Conservation (phyloP, 2,113 vertebrate genomes). For the Lethenteron reissneri region DNA sequence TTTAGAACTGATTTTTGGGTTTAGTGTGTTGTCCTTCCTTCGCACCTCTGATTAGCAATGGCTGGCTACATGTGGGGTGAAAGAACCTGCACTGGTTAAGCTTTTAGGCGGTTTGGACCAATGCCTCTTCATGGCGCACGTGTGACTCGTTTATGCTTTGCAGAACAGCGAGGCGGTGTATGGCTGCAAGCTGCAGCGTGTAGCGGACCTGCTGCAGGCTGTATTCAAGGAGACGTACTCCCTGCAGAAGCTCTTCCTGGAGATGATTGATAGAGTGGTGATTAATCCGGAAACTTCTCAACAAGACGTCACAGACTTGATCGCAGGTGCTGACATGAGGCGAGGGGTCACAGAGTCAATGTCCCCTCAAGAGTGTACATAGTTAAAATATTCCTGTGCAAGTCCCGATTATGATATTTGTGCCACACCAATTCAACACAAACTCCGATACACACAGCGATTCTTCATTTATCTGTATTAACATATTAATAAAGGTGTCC, state of each 20-base stretch:
- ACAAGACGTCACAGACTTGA: constrained; percentile 32
- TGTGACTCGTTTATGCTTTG: not conserved
- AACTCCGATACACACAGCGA: not conserved
- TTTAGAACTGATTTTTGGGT: too few relatives aligned
- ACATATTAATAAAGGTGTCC: not conserved
- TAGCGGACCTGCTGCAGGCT: constrained; percentile 61
- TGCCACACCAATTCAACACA: too few relatives aligned
- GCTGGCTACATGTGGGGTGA: too few relatives aligned
- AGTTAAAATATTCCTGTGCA: not conserved
- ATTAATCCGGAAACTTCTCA: constrained; percentile 26
- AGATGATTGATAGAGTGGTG: constrained; percentile 44
- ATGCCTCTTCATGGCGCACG: too few relatives aligned
- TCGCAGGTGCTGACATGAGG: constrained; percentile 30
- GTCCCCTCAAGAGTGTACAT: not conserved
- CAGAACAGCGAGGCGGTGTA: constrained; percentile 71
- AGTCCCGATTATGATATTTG: not conserved
- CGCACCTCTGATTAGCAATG: too few relatives aligned
- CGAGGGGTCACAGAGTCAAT: not conserved
- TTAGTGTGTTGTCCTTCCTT: too few relatives aligned
- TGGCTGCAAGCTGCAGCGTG: constrained; percentile 45
- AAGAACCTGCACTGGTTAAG: too few relatives aligned
- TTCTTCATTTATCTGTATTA: not conserved
- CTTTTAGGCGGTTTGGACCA: too few relatives aligned
- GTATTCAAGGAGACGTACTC: constrained; percentile 67
- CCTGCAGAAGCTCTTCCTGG: constrained; percentile 68